Conservation (phyloP, 2,113 vertebrate species). For the Nanorana parkeri region DNA sequence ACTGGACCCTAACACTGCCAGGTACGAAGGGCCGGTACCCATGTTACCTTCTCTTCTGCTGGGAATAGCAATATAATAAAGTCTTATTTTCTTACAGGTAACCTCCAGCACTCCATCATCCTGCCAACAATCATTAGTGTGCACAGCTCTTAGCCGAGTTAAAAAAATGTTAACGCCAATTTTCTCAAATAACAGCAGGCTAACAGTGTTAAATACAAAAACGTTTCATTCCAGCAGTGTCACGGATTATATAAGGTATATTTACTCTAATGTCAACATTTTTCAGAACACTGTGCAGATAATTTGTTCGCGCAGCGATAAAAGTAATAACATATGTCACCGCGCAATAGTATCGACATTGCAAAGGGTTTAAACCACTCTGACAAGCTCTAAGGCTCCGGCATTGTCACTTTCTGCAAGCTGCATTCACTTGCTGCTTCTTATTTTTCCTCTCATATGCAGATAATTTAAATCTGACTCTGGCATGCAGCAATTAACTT, state of each 20-base stretch:
- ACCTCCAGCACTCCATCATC: no score
- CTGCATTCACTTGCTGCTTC: conserved; percentile 23
- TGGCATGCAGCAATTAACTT: conserved; percentile 56
- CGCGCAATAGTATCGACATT: neutral
- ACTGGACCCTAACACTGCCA: no score
- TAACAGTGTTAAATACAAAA: neutral
- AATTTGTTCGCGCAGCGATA: conserved; percentile 3
- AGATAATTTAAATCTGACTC: conserved; percentile 36
- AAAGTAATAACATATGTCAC: conserved; percentile 37
- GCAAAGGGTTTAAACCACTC: conserved; percentile 26
- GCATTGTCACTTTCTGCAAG: conserved; percentile 33
- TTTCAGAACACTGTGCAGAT: conserved; percentile 27
- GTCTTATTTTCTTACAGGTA: no score
- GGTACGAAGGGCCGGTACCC: no score
- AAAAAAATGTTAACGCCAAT: no score
- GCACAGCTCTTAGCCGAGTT: no score
- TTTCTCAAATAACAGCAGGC: no score
- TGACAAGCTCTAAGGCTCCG: conserved; percentile 22
- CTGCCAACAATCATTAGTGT: no score
- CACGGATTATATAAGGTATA: neutral
- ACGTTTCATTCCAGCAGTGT: conserved; percentile 7
- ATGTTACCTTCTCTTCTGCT: no score
- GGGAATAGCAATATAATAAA: no score
- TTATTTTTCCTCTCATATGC: conserved; percentile 17
- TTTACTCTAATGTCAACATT: conserved; percentile 36